Percentiles rank a stretch among this genome's conserved stretches.
These are phyloP conservation scores for Setipinna tenuifilis DNA, from an alignment of 2,797 vertebrate genomes.

Conservation along the genomic window DNA sequence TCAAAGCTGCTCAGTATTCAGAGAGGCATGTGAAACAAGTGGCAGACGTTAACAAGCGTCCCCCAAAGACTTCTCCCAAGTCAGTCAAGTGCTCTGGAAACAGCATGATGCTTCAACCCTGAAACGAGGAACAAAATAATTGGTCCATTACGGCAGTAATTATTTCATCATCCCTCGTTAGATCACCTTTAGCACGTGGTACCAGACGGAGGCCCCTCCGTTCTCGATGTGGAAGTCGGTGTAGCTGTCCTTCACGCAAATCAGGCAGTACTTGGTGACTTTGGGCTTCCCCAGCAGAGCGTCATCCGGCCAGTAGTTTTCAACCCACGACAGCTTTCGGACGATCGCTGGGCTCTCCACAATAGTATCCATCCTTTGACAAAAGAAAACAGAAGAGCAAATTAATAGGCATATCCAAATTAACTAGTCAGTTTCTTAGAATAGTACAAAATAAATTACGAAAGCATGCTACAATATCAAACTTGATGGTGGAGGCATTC, in stretches of 20 bases:
- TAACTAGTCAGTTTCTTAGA: too few species aligned
- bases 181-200: conserved; percentile 92
- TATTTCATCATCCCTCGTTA: not conserved
- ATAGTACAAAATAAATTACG: not conserved
- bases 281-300: conserved; percentile 94
- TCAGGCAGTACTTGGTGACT: conserved; percentile 97
- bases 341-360: conserved; percentile 96
- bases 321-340: conserved; percentile 93
- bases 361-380: conserved; percentile 89
- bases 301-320: conserved; percentile 96
- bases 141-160: not conserved
- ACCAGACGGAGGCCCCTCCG: conserved; percentile 94
- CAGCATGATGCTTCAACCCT: not conserved
- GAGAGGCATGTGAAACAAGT: not conserved
- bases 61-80: not conserved
- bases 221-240: conserved; percentile 98
- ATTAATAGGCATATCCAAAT: not conserved
- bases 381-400: conserved; percentile 41
- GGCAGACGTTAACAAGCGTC: not conserved
- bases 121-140: not conserved
- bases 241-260: conserved; percentile 98
- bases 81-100: not conserved
- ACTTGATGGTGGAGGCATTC: not conserved
- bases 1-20: not conserved
- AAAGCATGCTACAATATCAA: not conserved